Evolutionary conservation across 2,113 vertebrate genomes (phyloP), one percentile per base, ranked within the genome.

Genomic region (Mesocricetus auratus): DNA sequence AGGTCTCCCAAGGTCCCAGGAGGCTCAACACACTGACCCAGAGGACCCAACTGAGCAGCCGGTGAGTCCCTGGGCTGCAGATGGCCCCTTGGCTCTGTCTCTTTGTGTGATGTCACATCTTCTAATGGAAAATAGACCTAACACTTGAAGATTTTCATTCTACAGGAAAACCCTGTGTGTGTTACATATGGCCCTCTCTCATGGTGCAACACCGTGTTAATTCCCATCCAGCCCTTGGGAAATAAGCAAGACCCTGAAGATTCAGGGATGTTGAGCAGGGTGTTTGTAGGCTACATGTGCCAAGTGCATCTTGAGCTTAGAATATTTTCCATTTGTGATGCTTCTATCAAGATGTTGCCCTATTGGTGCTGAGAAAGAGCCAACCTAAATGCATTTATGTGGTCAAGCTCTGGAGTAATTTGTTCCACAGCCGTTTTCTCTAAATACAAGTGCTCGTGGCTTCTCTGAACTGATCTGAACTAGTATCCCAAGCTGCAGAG

Each of bases 401-500:
- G 29, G 12, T 24, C 12, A 19, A 10, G 22, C 64, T 45, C 31
- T 5, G 39, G 47, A 50, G 29, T 21, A 7, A 10, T 22, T 6
- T 12, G 6, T 39, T 69, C 33, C n/a, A 11, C 0, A 6, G 36
- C 21, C 13, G 4, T 5, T 6, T 13, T 21, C 19, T 7, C 19
- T 7, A 26, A 47, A 21, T 13, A 12, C 11, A 39, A n/a, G 7
- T 26, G 5, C 16, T 47, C 17, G 16, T 0, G 17, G n/a, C 39
- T 58, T 16, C 7, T 29, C 7, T n/a, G 21, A 50, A 9, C 22
- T 15, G 73, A 85, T 66, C 36, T 15, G 31, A 45, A 39, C 24
- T 3, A 15, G 2, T 16, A 2, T 0, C 26, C 21, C 4, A 0
- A 42, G 39, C 53, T 29, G 2, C 39, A 42, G 1, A 1, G 39